phyloP scores from a whole-genome alignment of 2,888 invertebrate species.

The Aphrophora alni region DNA sequence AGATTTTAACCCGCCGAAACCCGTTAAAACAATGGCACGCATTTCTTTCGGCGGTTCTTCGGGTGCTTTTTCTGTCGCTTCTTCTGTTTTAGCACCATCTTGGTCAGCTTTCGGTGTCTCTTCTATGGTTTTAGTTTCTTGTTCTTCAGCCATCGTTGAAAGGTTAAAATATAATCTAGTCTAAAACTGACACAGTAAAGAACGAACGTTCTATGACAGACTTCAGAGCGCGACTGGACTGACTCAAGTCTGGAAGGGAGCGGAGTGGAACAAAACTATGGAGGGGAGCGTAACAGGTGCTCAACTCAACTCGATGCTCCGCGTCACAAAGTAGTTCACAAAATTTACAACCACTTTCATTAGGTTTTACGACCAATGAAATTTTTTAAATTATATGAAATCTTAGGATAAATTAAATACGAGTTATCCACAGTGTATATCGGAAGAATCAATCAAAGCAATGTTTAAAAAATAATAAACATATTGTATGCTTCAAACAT shows the following conservation, averaged over 20 bases:
- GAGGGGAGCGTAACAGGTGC: background rate
- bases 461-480: background rate
- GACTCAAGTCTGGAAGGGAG: background rate
- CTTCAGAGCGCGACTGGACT: background rate
- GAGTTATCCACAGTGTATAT: background rate
- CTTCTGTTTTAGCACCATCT: constrained; percentile 54
- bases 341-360: background rate
- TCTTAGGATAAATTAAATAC: background rate
- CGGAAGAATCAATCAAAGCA: background rate
- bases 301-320: background rate
- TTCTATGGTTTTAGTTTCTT: constrained; percentile 52
- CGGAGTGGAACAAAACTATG: background rate
- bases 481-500: background rate
- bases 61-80: constrained; percentile 57
- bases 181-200: background rate
- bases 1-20: constrained; percentile 85
- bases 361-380: background rate
- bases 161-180: background rate
- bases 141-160: constrained; percentile 56
- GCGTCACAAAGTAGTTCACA: background rate
- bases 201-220: background rate
- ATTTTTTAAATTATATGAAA: background rate
- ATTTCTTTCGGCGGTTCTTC: constrained; percentile 78
- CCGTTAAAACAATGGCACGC: constrained; percentile 82
- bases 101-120: constrained; percentile 61